Conservation (phyloP, 2,113 vertebrate genomes). For the Cyanoderma ruficeps region DNA sequence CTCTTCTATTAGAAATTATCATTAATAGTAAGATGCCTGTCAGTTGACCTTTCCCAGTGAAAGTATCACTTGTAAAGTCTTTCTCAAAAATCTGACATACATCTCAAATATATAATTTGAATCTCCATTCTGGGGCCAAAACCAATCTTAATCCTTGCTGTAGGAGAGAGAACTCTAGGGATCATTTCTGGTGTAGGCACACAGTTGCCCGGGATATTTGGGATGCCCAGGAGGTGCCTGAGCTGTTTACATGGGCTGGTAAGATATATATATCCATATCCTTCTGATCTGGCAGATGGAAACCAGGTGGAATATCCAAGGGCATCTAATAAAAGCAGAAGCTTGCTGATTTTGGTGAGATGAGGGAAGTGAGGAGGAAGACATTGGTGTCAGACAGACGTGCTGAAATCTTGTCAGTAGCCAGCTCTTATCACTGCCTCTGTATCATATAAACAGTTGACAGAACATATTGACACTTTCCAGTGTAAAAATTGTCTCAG, state of each 20-base stretch:
- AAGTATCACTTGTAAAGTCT: neutral
- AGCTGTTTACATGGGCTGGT: neutral
- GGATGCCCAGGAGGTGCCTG: neutral
- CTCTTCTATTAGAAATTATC: neutral
- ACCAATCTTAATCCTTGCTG: neutral
- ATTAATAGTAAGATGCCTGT: neutral
- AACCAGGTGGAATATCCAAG: neutral
- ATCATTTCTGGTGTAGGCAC: neutral
- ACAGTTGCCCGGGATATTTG: neutral
- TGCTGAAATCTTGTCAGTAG: conserved; percentile 14
- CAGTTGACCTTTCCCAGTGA: conserved; percentile 11
- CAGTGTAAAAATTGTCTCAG: neutral
- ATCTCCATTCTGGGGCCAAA: neutral
- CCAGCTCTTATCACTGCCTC: neutral
- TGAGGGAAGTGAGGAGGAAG: conserved; percentile 5
- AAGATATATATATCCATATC: neutral
- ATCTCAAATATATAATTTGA: neutral
- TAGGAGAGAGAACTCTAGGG: neutral
- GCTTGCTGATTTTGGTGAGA: neutral
- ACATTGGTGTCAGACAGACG: conserved; percentile 7
- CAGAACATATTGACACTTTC: conserved; percentile 9
- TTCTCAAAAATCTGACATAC: neutral
- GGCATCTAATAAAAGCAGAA: conserved; percentile 4
- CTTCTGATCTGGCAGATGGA: neutral
- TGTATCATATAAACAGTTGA: neutral